phyloP scores from a whole-genome alignment of 2,888 invertebrate species.

The Apodemia duryi region DNA sequence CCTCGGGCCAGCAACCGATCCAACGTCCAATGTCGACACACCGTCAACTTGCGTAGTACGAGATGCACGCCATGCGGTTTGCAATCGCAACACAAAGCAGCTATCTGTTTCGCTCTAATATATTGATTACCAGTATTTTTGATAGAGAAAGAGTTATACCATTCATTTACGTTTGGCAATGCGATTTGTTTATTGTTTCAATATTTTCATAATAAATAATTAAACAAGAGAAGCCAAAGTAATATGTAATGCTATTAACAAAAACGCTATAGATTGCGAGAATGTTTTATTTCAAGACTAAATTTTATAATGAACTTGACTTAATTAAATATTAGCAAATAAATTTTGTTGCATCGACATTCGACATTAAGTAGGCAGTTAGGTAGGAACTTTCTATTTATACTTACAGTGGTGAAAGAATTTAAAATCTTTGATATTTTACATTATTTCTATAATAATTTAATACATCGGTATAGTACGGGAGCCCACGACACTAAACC shows the following conservation, averaged over 20 bases:
- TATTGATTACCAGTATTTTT: constrained; percentile 27
- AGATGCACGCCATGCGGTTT: constrained; percentile 64
- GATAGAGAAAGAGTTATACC: constrained; percentile 55
- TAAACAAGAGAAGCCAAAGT: constrained; percentile 36
- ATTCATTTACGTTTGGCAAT: constrained; percentile 76
- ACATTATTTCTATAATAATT: too few relatives aligned
- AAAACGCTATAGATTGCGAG: constrained; percentile 32
- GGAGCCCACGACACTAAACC: too few relatives aligned
- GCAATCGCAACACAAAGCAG: constrained; percentile 35
- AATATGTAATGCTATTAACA: constrained; percentile 27
- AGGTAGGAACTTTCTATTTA: not conserved
- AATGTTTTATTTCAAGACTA: constrained; percentile 30
- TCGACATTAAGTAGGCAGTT: too few relatives aligned
- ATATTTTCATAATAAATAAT: constrained; percentile 49
- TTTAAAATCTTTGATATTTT: too few relatives aligned
- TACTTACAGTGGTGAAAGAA: not conserved
- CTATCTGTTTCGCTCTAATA: constrained; percentile 51
- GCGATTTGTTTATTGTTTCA: constrained; percentile 53
- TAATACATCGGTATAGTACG: too few relatives aligned
- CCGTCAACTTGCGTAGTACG: constrained; percentile 77
- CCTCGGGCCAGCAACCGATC: constrained; percentile 71
- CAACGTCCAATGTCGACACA: constrained; percentile 80
- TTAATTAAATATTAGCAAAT: constrained; percentile 9
- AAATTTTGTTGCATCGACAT: constrained; percentile 2
- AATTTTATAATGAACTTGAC: constrained; percentile 23